phyloP scores from a whole-genome alignment of 2,797 vertebrate species.

The Phoxinus dragarum region DNA sequence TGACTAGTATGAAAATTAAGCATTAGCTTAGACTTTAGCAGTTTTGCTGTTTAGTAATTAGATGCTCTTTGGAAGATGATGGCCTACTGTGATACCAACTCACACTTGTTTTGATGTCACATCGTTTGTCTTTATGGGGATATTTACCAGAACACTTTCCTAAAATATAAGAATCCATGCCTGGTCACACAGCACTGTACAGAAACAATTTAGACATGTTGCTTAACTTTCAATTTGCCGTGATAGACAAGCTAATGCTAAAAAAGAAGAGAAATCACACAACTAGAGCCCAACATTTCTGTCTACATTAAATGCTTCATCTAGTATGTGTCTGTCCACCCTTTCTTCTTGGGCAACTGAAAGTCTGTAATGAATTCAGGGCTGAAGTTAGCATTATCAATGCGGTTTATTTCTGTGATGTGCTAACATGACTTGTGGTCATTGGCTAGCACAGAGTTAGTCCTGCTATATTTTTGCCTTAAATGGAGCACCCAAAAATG shows the following conservation, averaged over 20 bases:
- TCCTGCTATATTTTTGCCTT: background rate
- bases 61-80: background rate
- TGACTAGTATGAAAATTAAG: background rate
- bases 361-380: background rate
- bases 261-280: background rate
- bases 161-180: background rate
- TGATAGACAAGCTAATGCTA: background rate
- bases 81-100: background rate
- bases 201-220: background rate
- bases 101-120: background rate
- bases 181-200: background rate
- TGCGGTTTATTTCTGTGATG: background rate
- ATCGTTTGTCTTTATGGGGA: background rate
- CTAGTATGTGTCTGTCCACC: background rate
- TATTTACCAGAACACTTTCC: background rate
- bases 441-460: background rate
- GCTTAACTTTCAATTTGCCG: background rate
- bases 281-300: background rate
- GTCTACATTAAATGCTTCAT: background rate
- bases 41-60: background rate
- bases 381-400: slow-evolving; percentile 9
- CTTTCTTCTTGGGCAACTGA: slow-evolving; percentile 3
- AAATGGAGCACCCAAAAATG: too few species aligned
- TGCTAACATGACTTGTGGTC: slow-evolving; percentile 30
- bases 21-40: background rate